Evolutionary conservation across 2,888 invertebrate species (phyloP).

Genomic region (Graphium colonna): DNA sequence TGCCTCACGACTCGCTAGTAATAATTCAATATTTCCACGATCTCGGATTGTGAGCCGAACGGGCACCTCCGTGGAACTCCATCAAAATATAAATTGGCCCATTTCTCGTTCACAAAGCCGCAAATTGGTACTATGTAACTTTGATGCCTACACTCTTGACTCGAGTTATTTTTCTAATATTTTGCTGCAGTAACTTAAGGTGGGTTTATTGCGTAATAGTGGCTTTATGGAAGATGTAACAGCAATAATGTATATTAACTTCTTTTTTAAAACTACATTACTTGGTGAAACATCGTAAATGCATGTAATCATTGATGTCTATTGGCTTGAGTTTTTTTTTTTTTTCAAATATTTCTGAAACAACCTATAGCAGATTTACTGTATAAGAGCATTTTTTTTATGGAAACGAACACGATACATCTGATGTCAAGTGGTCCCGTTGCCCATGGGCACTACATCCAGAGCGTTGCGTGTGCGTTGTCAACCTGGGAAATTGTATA

Average conservation of each 20-base stretch:
- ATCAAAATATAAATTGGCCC: slow-evolving; percentile 31
- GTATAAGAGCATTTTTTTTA: too few relatives aligned
- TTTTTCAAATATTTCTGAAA: too few relatives aligned
- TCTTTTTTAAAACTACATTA: background rate
- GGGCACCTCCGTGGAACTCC: slow-evolving; percentile 29
- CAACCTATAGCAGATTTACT: too few relatives aligned
- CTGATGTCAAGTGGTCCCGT: too few relatives aligned
- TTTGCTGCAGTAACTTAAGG: background rate
- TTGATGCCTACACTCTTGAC: slow-evolving; percentile 7
- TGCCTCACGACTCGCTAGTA: slow-evolving; percentile 28
- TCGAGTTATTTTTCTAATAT: background rate
- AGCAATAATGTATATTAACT: background rate
- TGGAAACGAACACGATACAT: too few relatives aligned
- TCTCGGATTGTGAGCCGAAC: slow-evolving; percentile 30
- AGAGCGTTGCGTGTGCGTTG: too few relatives aligned
- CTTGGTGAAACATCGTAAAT: background rate
- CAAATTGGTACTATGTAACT: slow-evolving; percentile 19
- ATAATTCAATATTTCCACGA: slow-evolving; percentile 41
- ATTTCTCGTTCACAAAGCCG: slow-evolving; percentile 17
- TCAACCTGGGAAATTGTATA: too few relatives aligned
- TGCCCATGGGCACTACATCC: too few relatives aligned
- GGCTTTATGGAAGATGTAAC: background rate
- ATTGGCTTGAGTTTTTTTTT: too few relatives aligned
- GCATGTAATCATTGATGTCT: too few relatives aligned
- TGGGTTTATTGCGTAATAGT: background rate